A percentile compares a stretch with the other conserved stretches of the same genome.
These are phyloP conservation scores for Crenichthys baileyi DNA, from an alignment of 2,797 vertebrate species.

Conservation along the genomic window DNA sequence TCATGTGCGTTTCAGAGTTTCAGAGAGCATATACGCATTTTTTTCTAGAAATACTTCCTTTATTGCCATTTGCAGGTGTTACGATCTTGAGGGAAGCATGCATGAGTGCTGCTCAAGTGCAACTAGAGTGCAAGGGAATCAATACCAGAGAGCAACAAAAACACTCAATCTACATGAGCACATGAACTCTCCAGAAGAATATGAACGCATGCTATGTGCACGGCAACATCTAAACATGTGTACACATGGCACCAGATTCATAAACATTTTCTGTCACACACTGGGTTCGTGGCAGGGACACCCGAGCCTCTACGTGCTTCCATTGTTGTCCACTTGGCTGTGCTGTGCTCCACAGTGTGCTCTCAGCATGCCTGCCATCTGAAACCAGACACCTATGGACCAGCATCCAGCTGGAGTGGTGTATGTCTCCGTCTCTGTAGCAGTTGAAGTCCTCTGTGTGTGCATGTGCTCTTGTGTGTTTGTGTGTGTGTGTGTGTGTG, in stretches of 20 bases:
- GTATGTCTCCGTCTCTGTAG: conserved; percentile 54
- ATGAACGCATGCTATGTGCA: conserved; percentile 14
- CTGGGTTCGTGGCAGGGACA: conserved; percentile 54
- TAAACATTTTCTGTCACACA: conserved; percentile 45
- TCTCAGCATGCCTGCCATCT: conserved; percentile 73
- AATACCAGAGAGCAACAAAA: conserved; percentile 59
- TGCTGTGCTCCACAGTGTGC: conserved; percentile 82
- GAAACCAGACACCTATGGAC: conserved; percentile 76
- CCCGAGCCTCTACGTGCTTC: conserved; percentile 76
- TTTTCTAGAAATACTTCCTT: conserved; percentile 52
- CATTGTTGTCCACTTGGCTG: conserved; percentile 81
- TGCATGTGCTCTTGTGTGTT: background rate
- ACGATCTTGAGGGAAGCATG: conserved; percentile 62
- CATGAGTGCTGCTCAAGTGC: conserved; percentile 70
- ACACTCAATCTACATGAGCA: conserved; percentile 28
- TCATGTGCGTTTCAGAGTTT: conserved; percentile 10
- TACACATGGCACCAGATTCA: conserved; percentile 22
- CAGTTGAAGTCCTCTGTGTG: conserved; percentile 47
- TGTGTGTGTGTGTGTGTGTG: too few relatives aligned
- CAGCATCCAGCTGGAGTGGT: conserved; percentile 63
- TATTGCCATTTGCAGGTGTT: conserved; percentile 70
- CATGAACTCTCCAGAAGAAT: background rate
- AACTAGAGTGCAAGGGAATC: conserved; percentile 70
- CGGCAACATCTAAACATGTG: conserved; percentile 19
- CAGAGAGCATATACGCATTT: conserved; percentile 18